A percentile compares a stretch with the other conserved stretches of the same genome.
Evolutionary conservation across 1,140 invertebrate species (phyloP).

Genomic region (Mya arenaria): DNA sequence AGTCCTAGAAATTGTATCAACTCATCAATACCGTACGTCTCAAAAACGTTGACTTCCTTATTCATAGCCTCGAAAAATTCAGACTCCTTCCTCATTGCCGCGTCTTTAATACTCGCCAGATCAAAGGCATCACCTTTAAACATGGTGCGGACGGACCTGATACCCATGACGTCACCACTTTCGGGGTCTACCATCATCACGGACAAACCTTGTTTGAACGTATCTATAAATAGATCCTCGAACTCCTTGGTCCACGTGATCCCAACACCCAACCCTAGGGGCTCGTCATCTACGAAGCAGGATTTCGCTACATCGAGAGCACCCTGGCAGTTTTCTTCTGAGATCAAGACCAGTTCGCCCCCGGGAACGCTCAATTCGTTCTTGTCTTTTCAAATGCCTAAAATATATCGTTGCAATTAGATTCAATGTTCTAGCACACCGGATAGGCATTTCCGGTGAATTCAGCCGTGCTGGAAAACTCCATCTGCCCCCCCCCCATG

Average conservation of each 20-base stretch:
- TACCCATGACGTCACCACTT: constrained; percentile 1
- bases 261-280: background rate
- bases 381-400: constrained; percentile 16
- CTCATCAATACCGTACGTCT: background rate
- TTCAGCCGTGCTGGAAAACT: too few relatives aligned
- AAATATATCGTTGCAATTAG: too few relatives aligned
- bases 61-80: background rate
- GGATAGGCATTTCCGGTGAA: too few relatives aligned
- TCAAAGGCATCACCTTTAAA: background rate
- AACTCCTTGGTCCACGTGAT: background rate
- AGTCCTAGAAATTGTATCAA: background rate
- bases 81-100: background rate
- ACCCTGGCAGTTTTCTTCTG: background rate
- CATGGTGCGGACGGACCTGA: background rate
- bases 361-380: background rate
- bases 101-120: background rate
- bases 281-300: background rate
- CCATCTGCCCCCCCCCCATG: too few relatives aligned
- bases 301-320: background rate
- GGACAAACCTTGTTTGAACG: background rate
- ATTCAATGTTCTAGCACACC: too few relatives aligned
- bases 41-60: background rate
- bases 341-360: background rate
- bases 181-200: background rate
- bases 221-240: background rate